Evolutionary conservation across 2,797 vertebrate genomes (phyloP).

Genomic region (Platyrinchus mystaceus): DNA sequence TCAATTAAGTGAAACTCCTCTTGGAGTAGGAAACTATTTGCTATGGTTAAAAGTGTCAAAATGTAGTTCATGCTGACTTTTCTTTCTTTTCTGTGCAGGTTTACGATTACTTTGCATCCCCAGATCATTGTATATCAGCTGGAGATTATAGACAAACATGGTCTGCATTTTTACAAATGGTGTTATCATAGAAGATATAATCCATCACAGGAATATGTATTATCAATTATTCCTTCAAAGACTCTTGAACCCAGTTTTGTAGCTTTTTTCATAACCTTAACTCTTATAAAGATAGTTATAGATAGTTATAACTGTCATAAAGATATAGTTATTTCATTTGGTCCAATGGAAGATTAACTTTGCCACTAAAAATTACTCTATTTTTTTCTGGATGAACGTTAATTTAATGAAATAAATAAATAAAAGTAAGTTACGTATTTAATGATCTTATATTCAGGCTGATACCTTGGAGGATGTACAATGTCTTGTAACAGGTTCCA

Average conservation of each 20-base stretch:
- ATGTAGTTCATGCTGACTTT: background rate
- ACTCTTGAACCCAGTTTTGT: background rate
- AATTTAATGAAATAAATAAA: background rate
- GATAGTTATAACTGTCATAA: background rate
- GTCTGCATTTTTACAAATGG: background rate
- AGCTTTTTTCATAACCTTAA: background rate
- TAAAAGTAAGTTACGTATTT: background rate
- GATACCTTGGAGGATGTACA: background rate
- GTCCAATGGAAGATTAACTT: background rate
- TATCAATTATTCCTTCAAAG: background rate
- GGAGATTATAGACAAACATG: background rate
- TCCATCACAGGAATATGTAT: background rate
- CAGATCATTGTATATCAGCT: background rate
- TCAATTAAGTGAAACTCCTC: background rate
- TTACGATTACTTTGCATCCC: background rate
- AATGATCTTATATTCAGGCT: background rate
- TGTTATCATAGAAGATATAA: background rate
- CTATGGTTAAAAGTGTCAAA: background rate
- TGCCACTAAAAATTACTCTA: accelerated
- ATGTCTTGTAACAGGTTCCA: background rate
- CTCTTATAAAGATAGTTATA: background rate
- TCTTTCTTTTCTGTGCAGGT: background rate
- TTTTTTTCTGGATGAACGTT: background rate
- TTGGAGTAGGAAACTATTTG: background rate
- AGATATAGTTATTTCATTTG: background rate